A percentile compares a stretch with the other conserved stretches of the same genome.
phyloP scores from a whole-genome alignment of 2,888 invertebrate species.

The Pecten maximus region DNA sequence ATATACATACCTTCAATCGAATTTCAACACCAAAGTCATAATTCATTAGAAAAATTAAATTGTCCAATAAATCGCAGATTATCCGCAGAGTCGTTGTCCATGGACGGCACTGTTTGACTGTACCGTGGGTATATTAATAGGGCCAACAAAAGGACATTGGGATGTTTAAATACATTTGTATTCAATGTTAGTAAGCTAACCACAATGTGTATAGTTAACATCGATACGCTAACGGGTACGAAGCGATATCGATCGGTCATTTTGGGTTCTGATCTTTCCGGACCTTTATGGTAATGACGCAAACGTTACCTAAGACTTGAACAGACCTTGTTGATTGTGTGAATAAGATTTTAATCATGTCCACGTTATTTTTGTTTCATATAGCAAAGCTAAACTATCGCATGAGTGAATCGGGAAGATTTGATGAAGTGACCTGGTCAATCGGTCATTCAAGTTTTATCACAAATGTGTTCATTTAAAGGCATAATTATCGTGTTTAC shows the following conservation, averaged over 20 bases:
- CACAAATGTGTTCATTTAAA: background rate
- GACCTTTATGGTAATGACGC: background rate
- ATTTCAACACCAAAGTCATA: background rate
- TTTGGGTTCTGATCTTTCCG: background rate
- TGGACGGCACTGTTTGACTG: background rate
- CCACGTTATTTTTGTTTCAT: background rate
- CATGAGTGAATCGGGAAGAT: background rate
- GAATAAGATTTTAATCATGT: background rate
- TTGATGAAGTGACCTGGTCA: background rate
- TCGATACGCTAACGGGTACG: background rate
- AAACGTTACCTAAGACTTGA: background rate
- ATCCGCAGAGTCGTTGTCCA: background rate
- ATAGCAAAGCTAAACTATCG: background rate
- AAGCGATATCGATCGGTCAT: background rate
- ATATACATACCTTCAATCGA: constrained; percentile 25
- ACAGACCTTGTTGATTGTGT: background rate
- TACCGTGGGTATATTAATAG: background rate
- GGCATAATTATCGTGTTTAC: no score
- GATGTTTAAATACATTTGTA: background rate
- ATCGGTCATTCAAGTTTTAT: background rate
- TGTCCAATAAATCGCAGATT: background rate
- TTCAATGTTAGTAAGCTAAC: background rate
- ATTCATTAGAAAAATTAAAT: background rate
- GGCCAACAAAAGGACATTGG: background rate
- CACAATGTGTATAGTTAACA: background rate